Evolutionary conservation across 2,888 invertebrate genomes (phyloP).

Genomic region (Palloptera scutellata): DNA sequence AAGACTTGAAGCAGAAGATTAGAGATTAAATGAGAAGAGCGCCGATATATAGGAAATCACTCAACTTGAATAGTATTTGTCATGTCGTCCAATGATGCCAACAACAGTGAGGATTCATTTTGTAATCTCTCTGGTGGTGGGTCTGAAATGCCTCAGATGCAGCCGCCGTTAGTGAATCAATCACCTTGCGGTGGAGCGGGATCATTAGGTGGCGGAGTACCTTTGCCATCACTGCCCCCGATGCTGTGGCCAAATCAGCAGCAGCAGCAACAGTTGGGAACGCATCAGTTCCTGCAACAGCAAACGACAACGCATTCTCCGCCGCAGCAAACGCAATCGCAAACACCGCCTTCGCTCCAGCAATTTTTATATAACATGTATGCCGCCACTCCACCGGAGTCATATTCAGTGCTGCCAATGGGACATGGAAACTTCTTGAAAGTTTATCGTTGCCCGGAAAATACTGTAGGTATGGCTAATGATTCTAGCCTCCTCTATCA

Average conservation of each 20-base stretch:
- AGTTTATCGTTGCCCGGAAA: slow-evolving; percentile 61
- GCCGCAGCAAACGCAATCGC: slow-evolving; percentile 32
- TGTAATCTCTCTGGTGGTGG: neutral
- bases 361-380: slow-evolving; percentile 52
- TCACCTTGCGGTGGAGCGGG: too few species aligned
- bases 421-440: slow-evolving; percentile 63
- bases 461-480: slow-evolving; percentile 38
- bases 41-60: too few species aligned
- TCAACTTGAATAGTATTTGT: too few species aligned
- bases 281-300: slow-evolving; percentile 29
- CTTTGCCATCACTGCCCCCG: slow-evolving; percentile 33
- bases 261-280: slow-evolving; percentile 21
- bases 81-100: slow-evolving; percentile 8
- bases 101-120: neutral
- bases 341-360: slow-evolving; percentile 32
- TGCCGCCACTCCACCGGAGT: slow-evolving; percentile 50
- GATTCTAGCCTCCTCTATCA: slow-evolving; percentile 38
- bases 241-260: slow-evolving; percentile 39
- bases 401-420: slow-evolving; percentile 61
- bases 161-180: too few species aligned
- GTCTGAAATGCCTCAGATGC: neutral
- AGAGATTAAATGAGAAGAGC: too few species aligned
- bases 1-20: too few species aligned
- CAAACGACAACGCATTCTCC: slow-evolving; percentile 25
- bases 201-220: too few species aligned